Conservation (phyloP, 2,113 vertebrate species). For the Synodontis membranacea region DNA sequence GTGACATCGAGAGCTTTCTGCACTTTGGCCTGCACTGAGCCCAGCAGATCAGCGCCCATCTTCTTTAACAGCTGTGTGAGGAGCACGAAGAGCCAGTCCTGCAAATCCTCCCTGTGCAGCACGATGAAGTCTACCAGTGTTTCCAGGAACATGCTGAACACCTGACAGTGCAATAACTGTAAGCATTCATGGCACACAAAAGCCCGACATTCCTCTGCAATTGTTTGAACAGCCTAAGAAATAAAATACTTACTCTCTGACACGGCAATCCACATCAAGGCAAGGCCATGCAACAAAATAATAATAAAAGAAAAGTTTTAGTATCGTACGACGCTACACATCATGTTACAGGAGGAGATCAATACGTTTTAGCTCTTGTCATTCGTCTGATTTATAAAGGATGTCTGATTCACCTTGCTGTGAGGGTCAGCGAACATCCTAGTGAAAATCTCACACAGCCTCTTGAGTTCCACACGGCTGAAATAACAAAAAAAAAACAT, state of each 20-base stretch:
- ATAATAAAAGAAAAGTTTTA: slow-evolving; percentile 46
- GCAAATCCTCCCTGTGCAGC: slow-evolving; percentile 88
- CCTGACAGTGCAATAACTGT: slow-evolving; percentile 65
- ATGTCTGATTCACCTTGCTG: slow-evolving; percentile 80
- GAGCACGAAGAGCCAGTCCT: slow-evolving; percentile 90
- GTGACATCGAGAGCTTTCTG: slow-evolving; percentile 90
- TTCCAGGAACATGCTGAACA: slow-evolving; percentile 97
- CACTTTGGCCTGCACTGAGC: slow-evolving; percentile 93
- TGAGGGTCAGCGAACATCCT: slow-evolving; percentile 95
- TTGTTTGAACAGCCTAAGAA: background rate
- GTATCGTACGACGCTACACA: slow-evolving; percentile 9
- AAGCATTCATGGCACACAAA: background rate
- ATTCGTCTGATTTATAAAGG: background rate
- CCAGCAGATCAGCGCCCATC: slow-evolving; percentile 91
- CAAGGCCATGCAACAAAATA: slow-evolving; percentile 56
- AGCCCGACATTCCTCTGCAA: background rate
- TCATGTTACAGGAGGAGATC: background rate
- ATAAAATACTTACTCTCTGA: slow-evolving; percentile 70
- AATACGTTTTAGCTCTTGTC: background rate
- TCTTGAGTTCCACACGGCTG: slow-evolving; percentile 94
- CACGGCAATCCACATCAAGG: slow-evolving; percentile 52
- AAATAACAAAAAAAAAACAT: slow-evolving; percentile 30
- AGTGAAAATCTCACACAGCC: slow-evolving; percentile 95
- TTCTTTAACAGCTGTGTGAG: slow-evolving; percentile 93
- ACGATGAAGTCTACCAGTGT: slow-evolving; percentile 89